Percentiles rank a stretch among this genome's conserved stretches.
Evolutionary conservation across 2,888 invertebrate species (phyloP).

Genomic region (Eueremaeus valkanovi): DNA sequence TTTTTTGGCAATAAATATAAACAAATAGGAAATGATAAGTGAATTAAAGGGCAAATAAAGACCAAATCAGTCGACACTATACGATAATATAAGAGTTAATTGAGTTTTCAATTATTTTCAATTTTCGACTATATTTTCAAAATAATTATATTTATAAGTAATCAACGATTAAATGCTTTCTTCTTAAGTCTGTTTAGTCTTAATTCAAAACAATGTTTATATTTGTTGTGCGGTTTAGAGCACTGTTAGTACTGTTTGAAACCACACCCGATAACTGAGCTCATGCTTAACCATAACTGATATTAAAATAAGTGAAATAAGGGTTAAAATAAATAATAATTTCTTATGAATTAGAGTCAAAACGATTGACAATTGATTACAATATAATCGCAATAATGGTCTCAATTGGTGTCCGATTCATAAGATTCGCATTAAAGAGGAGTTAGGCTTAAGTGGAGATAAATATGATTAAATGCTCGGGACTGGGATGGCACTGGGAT

Average conservation of each 20-base stretch:
- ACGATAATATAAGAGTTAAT: neutral
- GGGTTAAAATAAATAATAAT: neutral
- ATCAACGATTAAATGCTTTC: too few relatives aligned
- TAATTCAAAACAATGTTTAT: neutral
- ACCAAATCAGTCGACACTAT: too few relatives aligned
- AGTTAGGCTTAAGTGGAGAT: neutral
- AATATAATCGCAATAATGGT: neutral
- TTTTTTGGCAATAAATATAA: neutral
- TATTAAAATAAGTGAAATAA: neutral
- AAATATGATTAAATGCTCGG: neutral
- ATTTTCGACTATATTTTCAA: too few relatives aligned
- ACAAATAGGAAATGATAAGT: neutral
- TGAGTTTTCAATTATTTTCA: neutral
- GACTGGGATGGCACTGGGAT: neutral
- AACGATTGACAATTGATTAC: neutral
- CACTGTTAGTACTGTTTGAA: neutral
- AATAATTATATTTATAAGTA: too few relatives aligned
- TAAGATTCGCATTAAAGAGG: neutral
- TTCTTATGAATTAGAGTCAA: neutral
- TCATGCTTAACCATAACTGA: neutral
- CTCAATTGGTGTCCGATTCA: neutral
- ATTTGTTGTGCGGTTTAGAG: neutral
- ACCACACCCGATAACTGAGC: slow-evolving; percentile 17
- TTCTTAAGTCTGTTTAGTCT: too few relatives aligned
- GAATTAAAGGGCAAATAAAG: neutral